Base-by-base conservation (phyloP, 2,888 invertebrate genomes). In the Eilema sororculum region DNA sequence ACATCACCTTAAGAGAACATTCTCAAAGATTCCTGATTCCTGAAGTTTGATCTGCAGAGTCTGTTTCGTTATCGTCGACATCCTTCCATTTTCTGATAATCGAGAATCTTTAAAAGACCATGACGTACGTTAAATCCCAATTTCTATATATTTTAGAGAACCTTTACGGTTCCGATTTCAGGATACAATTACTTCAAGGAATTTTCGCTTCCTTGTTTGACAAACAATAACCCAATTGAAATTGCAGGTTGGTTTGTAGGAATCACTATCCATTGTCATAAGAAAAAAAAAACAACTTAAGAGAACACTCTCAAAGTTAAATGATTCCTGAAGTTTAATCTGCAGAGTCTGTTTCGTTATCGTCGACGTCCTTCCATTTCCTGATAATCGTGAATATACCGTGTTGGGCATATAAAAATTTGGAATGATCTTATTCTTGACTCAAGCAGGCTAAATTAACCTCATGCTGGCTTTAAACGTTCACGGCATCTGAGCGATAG, bases 241-340 rank as follows among this genome's bases (percentile, higher is more conserved):
- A 61, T 61, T 67, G 67, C 67, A 67, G 61, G 52, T 52, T 65
- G n/a, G 24, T 10, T 52, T 37, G 9, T 59, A 60, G 41, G 41
- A 41, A 10, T 57, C 13, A 20, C 9, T 30, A 10, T 58, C 22
- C 24, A 20, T 65, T 58, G 41, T 22, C 10, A 41, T 62, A n/a
- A 52, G 52, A 20, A n/a, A n/a, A n/a, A 2, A 52, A n/a, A n/a
- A n/a, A 52, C 8, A 9, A 52, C 20, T 46, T 52, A 20, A 20
- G 4, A 46, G 20, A n/a, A n/a, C 6, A 12, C 2, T 66, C 25
- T 56, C 3, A 30, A 33, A 61, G 61, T 52, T 56, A 33, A 20
- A 30, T 30, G 60, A 46, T 59, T 60, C 28, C 60, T 30, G 10
- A 64, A 67, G 37, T 16, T 25, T 8, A n/a, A 60, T 60, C 46